phyloP scores from a whole-genome alignment of 2,888 invertebrate genomes.

The Drosophila formosana region DNA sequence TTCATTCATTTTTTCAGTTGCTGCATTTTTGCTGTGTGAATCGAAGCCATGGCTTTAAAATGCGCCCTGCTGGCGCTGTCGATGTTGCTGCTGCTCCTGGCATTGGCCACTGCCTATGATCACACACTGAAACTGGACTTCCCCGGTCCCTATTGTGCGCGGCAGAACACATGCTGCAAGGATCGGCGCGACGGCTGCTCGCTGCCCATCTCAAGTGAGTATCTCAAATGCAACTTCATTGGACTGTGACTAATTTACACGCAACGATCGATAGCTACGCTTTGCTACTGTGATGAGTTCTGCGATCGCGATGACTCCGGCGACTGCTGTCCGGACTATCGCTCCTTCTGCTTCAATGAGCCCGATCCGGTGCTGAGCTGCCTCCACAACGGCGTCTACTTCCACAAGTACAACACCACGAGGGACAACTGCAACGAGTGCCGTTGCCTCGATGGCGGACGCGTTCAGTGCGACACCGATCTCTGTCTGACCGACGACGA shows the following conservation, averaged over 20 bases:
- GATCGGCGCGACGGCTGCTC: slow-evolving; percentile 93
- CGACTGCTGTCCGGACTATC: slow-evolving; percentile 98
- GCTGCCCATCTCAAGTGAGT: slow-evolving; percentile 90
- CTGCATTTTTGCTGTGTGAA: background rate
- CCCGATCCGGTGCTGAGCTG: slow-evolving; percentile 83
- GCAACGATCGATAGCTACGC: slow-evolving; percentile 87
- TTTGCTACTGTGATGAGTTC: slow-evolving; percentile 98
- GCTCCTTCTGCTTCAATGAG: slow-evolving; percentile 89
- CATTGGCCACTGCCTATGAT: slow-evolving; percentile 69
- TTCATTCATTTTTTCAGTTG: background rate
- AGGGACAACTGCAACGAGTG: slow-evolving; percentile 91
- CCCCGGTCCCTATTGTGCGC: slow-evolving; percentile 84
- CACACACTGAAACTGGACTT: slow-evolving; percentile 79
- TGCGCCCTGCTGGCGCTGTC: slow-evolving; percentile 43
- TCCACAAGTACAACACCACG: slow-evolving; percentile 86
- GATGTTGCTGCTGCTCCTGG: slow-evolving; percentile 51
- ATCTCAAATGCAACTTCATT: too few species aligned
- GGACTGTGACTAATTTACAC: background rate
- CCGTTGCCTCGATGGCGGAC: slow-evolving; percentile 86
- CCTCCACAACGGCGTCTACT: slow-evolving; percentile 86
- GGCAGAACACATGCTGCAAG: slow-evolving; percentile 88
- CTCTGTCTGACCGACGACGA: slow-evolving; percentile 91
- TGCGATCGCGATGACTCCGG: slow-evolving; percentile 90
- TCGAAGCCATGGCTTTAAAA: slow-evolving; percentile 47
- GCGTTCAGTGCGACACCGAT: slow-evolving; percentile 88